Evolutionary conservation across 2,888 invertebrate species (phyloP).

Genomic region (Stenurella melanura): DNA sequence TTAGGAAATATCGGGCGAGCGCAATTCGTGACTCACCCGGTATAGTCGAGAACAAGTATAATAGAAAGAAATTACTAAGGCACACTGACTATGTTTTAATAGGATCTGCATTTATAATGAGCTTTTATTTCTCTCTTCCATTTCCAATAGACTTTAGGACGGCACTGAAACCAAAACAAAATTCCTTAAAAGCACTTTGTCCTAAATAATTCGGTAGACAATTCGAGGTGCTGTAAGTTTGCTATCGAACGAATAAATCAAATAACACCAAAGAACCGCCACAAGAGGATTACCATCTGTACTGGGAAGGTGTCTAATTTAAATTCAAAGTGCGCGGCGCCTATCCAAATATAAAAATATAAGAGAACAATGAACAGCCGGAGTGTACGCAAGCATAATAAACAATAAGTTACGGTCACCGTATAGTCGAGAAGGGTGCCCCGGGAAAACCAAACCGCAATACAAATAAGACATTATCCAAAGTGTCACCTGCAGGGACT

Average conservation of each 20-base stretch:
- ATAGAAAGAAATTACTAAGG: no score
- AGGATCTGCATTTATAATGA: no score
- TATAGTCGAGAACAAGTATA: no score
- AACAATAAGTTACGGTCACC: constrained; percentile 38
- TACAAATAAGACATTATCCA: constrained; percentile 59
- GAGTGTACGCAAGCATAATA: constrained; percentile 45
- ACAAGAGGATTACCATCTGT: constrained; percentile 32
- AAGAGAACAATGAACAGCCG: constrained; percentile 50
- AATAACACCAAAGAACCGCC: constrained; percentile 13
- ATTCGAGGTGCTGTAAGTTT: not conserved
- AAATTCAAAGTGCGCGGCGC: constrained; percentile 46
- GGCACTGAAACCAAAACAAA: no score
- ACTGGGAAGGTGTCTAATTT: constrained; percentile 44
- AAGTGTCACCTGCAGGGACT: constrained; percentile 55
- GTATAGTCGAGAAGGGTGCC: constrained; percentile 28
- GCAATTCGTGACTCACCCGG: no score
- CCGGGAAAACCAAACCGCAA: constrained; percentile 58
- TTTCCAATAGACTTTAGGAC: no score
- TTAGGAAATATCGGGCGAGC: no score
- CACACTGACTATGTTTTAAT: no score
- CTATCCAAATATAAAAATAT: constrained; percentile 45
- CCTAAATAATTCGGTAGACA: constrained; percentile 4
- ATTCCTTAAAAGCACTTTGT: not conserved
- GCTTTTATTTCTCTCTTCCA: no score
- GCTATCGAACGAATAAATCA: not conserved